Evolutionary conservation across 2,888 invertebrate genomes (phyloP), one percentile per base, ranked within the genome.

Genomic region (Nebria brevicollis): DNA sequence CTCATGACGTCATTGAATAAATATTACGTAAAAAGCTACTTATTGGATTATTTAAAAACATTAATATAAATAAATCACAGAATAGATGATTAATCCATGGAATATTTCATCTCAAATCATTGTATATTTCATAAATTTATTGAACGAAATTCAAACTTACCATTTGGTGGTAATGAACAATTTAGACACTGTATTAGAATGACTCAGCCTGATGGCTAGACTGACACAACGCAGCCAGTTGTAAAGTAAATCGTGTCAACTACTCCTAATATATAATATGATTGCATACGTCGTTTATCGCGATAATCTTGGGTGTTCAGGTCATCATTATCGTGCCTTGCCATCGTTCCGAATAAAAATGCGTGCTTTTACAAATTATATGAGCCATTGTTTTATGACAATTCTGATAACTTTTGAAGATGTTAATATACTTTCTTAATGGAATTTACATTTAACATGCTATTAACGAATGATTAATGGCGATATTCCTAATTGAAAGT

Each of bases 401-500:
- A 54, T 54, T 54, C 54, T 54, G 54, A 54, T 54, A 3, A 11
- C 8, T 54, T 54, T 54, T 54, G 54, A 54, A 54, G 54, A 54
- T 54, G 54, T 54, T 80, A 75, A 80, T 80, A 68, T 54, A 13
- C 13, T 54, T 54, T 54, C 78, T 11, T 78, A 80, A 80, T 80
- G 80, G 80, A 64, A 80, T 80, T 80, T 75, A 79, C 75, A 80
- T 64, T 80, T 80, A 70, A 66, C 25, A 68, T 66, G 75, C 75
- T 75, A 79, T 79, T 79, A 80, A 42, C 43, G 75, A 43, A 64
- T 80, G 80, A 80, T 80, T 75, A 80, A 80, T 80, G 80, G 68
- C 11, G 8, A 43, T 25, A 54, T 70, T 68, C 43, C 54, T 80
- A 75, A 80, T 75, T 66, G 70, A 75, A 75, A 80, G 54, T 65